Evolutionary conservation across 2,797 vertebrate genomes (phyloP), one percentile per base, ranked within the genome.

Genomic region (Neomorphus geoffroyi): DNA sequence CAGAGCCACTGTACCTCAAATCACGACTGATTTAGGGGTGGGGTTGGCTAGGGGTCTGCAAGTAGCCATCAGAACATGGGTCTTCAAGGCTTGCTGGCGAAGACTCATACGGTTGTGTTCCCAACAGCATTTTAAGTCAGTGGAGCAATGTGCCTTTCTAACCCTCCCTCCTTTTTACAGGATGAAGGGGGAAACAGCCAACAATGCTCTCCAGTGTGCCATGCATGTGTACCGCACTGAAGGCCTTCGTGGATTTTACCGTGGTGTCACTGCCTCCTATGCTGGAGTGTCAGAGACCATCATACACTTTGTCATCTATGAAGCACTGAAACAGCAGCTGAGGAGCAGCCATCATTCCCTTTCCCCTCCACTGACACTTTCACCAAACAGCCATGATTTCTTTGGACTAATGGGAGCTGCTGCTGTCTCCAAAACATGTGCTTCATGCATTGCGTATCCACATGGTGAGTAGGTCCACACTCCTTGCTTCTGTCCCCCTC

Each of bases 221-320:
- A 16, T 66, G 86, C 94, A 8, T 0, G 94, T 97, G 75, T 97
- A 97, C 84, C 92, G 24, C 82, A 96, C 88, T 1, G 97, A 97
- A 82, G 97, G 97, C 45, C 66, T 93, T 17, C 84, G 91, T 39
- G 97, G 97, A 9, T 97, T 97, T 88, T 97, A 97, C 93, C 96
- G 96, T 8, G 97, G 97, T 24, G 27, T 97, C 88, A 97, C 95
- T 18, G 97, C 97, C 66, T 97, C 97, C 65, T 97, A 97, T 1
- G 97, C 95, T 14, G 97, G 97, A 5, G 96, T 97, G 67, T 97
- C 96, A 10, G 97, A 97, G 91, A 97, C 97, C 39, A 73, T 97
- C 65, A 96, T 97, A 70, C 96, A 97, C 78, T 97, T 97, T 16
- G 97, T 97, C 57, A 95, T 96, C 82, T 97, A 97, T 7, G 97